Evolutionary conservation across 2,888 invertebrate species (phyloP), one percentile per base, ranked within the genome.

Genomic region (Tenthredo notha): DNA sequence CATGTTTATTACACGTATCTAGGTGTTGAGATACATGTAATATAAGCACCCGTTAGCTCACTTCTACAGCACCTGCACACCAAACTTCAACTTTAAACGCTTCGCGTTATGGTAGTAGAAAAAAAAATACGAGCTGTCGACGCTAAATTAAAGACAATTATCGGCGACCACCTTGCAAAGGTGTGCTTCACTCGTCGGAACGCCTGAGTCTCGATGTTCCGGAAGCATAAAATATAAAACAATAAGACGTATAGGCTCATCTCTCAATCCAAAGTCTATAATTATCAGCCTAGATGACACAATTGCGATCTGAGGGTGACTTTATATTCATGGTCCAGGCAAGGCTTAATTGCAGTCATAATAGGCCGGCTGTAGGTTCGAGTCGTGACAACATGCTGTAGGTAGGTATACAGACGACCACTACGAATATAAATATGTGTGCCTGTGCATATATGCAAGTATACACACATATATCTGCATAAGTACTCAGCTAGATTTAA

Each of bases 301-400:
- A 80, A 61, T 61, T 61, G 58, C 78, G 78, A 61, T 61, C 21
- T 40, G 1, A 25, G 25, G 21, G 12, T 61, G 7, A 50, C 25
- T n/a, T 40, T 61, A 78, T 54, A 61, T 78, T 37, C 78, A 21
- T 80, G 78, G 40, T 29, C 78, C 58, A n/a, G 25, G 58, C 61
- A 61, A 50, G 78, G 78, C 61, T 80, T 80, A 80, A 80, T 80
- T 80, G 78, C 78, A 58, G 78, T 80, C 61, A 80, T 80, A 80
- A 80, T 50, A 80, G 78, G 58, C 37, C 61, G 61, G 21, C 78
- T 80, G 54, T n/a, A 54, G 21, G 61, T 40, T 61, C 21, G 58
- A 80, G 61, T 80, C 78, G 78, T 80, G 78, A 80, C 78, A 37
- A 21, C 37, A 15, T 47, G 47, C n/a, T 61, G 47, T 61, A 50